A percentile compares a stretch with the other conserved stretches of the same genome.
These are phyloP conservation scores for Lasioglossum marginatum DNA, from an alignment of 2,888 invertebrate genomes.

Conservation along the genomic window DNA sequence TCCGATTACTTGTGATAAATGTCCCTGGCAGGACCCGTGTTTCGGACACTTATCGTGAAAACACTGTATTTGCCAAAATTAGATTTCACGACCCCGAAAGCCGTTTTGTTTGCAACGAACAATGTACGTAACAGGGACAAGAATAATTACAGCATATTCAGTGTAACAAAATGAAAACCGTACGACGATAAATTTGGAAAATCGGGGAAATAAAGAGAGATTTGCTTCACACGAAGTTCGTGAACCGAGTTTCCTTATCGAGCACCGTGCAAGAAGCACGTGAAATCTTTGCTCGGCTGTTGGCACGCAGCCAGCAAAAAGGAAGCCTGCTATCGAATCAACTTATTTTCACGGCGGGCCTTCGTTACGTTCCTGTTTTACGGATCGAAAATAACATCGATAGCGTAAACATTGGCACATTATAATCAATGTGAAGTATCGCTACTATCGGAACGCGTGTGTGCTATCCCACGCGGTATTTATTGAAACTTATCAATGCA, in stretches of 20 bases:
- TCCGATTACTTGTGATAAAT: no score
- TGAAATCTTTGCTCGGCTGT: constrained; percentile 28
- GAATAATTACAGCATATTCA: neutral
- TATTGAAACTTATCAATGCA: neutral
- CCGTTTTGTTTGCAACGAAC: no score
- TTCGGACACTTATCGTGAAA: no score
- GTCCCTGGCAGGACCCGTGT: no score
- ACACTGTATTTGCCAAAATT: no score
- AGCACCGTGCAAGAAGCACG: constrained; percentile 33
- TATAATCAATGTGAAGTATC: constrained; percentile 67
- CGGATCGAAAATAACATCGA: constrained; percentile 67
- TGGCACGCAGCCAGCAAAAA: constrained; percentile 64
- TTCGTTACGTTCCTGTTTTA: constrained; percentile 59
- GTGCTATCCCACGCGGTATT: constrained; percentile 7
- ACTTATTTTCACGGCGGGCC: constrained; percentile 65
- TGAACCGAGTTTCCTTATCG: constrained; percentile 43
- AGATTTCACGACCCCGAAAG: no score
- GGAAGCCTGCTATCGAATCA: constrained; percentile 62
- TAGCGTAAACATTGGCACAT: constrained; percentile 69
- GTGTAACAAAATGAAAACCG: neutral
- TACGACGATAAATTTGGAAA: neutral
- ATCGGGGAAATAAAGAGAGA: neutral
- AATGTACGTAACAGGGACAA: no score
- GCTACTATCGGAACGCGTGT: constrained; percentile 21
- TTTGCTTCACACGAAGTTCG: neutral